Base-by-base conservation (phyloP, 2,113 vertebrate species). In the Fulica atra region DNA sequence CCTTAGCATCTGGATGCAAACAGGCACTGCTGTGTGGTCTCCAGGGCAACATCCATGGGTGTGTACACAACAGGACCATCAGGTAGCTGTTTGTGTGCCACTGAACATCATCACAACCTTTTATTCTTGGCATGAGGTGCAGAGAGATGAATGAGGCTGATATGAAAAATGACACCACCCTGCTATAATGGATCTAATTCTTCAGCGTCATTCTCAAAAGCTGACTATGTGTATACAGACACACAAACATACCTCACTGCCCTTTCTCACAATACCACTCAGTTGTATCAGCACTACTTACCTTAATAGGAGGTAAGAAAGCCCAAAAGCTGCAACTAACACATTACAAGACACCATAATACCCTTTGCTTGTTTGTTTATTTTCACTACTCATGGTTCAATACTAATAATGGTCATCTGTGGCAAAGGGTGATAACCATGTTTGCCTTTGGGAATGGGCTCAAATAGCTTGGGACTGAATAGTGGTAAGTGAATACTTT, bases 51-150 rank as follows among this genome's bases (percentile, higher is more conserved):
- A 40, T 57, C 53, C 11, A 1, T 0, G 1, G 7, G 21, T 96
- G 93, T 95, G 71, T 94, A 95, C 88, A 95, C 95, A 97, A 97
- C 96, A 95, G 71, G 87, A 80, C 91, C 21, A 15, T 94, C 96
- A 96, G 93, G 91, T 96, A 90, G 89, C 93, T 96, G 78, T 66
- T 80, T 92, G 79, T 81, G 42, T 70, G 46, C 72, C 88, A 40
- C 83, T 73, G 56, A 97, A 92, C 81, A 94, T 84, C 87, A 73
- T 74, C 88, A 89, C 82, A 92, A 54, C 70, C 14, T 87, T 93
- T 91, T 86, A 79, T 86, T 94, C 72, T 89, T 95, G 92, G 95
- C 95, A 90, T 23, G 9, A 66, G 54, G n/a, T 10, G 48, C 59
- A 23, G 63, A 46, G 68, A 96, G 81, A 92, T 96, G 92, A 97